Base-by-base conservation (phyloP, 2,113 vertebrate genomes). In the Columba livia region DNA sequence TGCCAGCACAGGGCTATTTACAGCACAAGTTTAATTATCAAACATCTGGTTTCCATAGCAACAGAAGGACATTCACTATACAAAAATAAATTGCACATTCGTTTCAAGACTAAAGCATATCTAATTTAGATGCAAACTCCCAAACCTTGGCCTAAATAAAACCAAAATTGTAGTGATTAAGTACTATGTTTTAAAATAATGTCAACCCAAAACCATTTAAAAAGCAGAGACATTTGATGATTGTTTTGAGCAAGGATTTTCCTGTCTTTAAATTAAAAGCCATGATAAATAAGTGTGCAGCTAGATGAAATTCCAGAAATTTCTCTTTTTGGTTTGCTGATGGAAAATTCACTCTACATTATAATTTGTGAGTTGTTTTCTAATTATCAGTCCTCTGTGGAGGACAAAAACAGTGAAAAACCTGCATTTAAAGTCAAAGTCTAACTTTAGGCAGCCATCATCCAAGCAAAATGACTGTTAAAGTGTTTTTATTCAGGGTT, bases 31-130 rank as follows among this genome's bases (percentile, higher is more conserved):
- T 93, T 93, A 89, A 90, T 94, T 96, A 92, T 78, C 83, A 87
- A 87, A 95, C 82, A 96, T 95, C 93, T 97, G 90, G 89, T 96
- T 96, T 77, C 92, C 90, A 79, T 77, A 82, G 87, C n/a, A 95
- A 96, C 81, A 71, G 57, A 75, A 94, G 29, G 65, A 79, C 72
- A 86, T 61, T 75, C 72, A 38, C 64, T 60, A 16, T 47, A 79
- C 62, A 96, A 78, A 96, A 94, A 96, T 91, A 93, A 91, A 66
- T 91, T 70, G 65, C 13, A 71, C 61, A 62, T 80, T 88, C 7
- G 0, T 85, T 95, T 85, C 82, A 85, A 89, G 61, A 34, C 72
- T 88, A 75, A 94, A 64, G 13, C 6, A 12, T 64, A 28, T 58
- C 61, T 73, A 78, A 89, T 89, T 94, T 91, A 89, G 38, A 88